phyloP scores from a whole-genome alignment of 2,888 invertebrate genomes.

The Cryptus viduatorius region DNA sequence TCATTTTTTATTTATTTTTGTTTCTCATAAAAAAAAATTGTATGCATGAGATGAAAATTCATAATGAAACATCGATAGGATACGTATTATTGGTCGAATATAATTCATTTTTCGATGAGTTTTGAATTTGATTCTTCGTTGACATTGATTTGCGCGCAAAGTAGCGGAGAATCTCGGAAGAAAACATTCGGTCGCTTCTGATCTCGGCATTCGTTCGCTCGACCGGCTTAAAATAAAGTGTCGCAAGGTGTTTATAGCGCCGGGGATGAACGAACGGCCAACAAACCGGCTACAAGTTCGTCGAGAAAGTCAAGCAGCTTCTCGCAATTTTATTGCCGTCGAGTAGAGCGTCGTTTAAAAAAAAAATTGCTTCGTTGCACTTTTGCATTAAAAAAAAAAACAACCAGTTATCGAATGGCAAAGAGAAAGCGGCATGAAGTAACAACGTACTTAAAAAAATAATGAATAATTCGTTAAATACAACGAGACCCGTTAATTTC shows the following conservation, averaged over 20 bases:
- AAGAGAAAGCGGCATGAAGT: not conserved
- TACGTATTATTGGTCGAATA: not conserved
- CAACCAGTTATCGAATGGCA: not conserved
- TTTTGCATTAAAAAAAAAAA: not conserved
- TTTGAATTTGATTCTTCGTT: slow-evolving; percentile 15
- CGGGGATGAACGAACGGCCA: slow-evolving; percentile 69
- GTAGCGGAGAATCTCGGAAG: slow-evolving; percentile 5
- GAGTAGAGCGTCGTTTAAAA: not conserved
- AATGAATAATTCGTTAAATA: not conserved
- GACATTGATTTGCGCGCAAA: slow-evolving; percentile 41
- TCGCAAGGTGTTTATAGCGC: slow-evolving; percentile 63
- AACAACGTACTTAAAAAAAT: not conserved
- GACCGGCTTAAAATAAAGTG: slow-evolving; percentile 64
- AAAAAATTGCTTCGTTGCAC: not conserved
- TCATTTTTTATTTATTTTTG: slow-evolving; percentile 12
- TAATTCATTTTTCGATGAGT: not conserved
- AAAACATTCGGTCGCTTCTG: slow-evolving; percentile 29
- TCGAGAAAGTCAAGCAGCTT: slow-evolving; percentile 66
- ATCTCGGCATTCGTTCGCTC: slow-evolving; percentile 36
- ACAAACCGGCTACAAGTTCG: slow-evolving; percentile 24
- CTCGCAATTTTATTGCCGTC: slow-evolving; percentile 46
- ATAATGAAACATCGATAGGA: not conserved
- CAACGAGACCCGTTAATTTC: too few relatives aligned
- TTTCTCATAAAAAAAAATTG: not conserved
- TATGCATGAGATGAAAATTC: not conserved